Base-by-base conservation (phyloP, 2,113 vertebrate species). In the Zapornia atra region DNA sequence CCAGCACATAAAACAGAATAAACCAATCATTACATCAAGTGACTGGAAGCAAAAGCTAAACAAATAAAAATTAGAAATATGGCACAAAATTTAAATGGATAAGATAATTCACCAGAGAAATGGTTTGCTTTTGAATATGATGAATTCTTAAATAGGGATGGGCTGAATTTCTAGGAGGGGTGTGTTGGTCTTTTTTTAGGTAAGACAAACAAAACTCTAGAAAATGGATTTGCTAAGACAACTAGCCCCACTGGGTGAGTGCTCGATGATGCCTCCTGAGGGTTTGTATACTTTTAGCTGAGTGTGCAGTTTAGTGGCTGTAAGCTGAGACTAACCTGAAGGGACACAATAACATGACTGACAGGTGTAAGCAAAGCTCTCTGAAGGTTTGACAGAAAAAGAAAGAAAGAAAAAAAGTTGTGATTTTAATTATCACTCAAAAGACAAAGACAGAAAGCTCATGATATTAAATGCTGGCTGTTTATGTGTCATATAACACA, bases 261-360 rank as follows among this genome's bases (percentile, higher is more conserved):
- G 22, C 2, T 14, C 28, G 29, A 0, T 21, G 48, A 21, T 44
- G 21, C 19, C 10, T 60, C 36, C 42, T 31, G 42, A 40, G 61
- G 63, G n/a, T 21, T 53, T 33, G 6, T 15, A 40, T 28, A 33
- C 11, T n/a, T 81, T 38, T 14, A 33, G 26, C 33, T 80, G n/a
- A 14, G 16, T 18, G 34, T 36, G 17, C 34, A 9, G 8, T 10
- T 87, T 12, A 4, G 33, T 11, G n/a, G 11, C 53, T 82, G 14
- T 48, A 57, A 72, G 44, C 63, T 69, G 78, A 34, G 18, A 21
- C 24, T 59, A 73, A 9, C 50, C 21, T 33, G 63, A 56, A 17
- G 38, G 5, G 53, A 50, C 1, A 6, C 6, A 13, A 15, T 16
- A 33, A 53, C 0, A 1, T 26, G 10, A 19, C 24, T 66, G 20